Base-by-base conservation (phyloP, 2,888 invertebrate species). In the Epicampocera succincta region DNA sequence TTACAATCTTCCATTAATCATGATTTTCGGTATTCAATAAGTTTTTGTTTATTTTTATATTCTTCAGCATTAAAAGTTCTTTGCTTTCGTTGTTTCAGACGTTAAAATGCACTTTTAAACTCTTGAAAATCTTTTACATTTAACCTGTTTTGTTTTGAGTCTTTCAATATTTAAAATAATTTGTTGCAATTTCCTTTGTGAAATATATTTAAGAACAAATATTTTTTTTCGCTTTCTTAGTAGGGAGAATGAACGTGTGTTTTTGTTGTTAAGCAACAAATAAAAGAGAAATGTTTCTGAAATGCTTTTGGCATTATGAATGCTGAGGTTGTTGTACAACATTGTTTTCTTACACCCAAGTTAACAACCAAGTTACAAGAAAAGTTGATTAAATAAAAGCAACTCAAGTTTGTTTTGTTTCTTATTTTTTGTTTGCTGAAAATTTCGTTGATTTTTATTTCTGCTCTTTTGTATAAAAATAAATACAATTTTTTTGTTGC, bases 321-420 rank as follows among this genome's bases (percentile, higher is more conserved):
- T 71, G 13, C 58, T 80, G 61, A 71, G 74, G 79, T 63, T 73
- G 42, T 80, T 56, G 63, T 74, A 25, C 40, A 74, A 65, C 80
- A 80, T 74, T 80, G 80, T 74, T 74, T 44, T 61, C 15, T 69
- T 80, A 80, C 80, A 80, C 74, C 58, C 63, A 71, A 63, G 48
- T 56, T 42, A 60, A 58, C 65, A 78, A 52, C 40, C 56, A 65
- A 50, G 50, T 33, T 33, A 60, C 29, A 65, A 40, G 4, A 38
- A 38, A 58, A 66, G 12, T 15, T 44, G n/a, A 42, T 46, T 11
- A 54, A 44, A 9, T 29, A 63, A 46, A 29, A 42, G 6, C 3
- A 46, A 56, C 5, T 33, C 4, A 48, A 50, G n/a, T 50, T 38
- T 2, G 1, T 12, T 33, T 33, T 29, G n/a, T n/a, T n/a, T n/a